Evolutionary conservation across 1,140 invertebrate species (phyloP).

Genomic region (Pentalonia nigronervosa): DNA sequence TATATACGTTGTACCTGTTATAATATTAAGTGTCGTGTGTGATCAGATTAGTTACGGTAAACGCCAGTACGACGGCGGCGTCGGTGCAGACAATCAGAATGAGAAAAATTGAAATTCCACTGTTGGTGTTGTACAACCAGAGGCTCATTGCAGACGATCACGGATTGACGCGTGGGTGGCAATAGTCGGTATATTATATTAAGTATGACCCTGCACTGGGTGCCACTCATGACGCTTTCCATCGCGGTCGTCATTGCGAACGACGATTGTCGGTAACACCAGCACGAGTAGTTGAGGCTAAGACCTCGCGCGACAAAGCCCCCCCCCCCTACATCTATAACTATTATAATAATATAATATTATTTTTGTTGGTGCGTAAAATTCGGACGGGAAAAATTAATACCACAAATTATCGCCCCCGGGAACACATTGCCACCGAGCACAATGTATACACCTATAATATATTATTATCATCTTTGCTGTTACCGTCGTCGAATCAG

Average conservation of each 20-base stretch:
- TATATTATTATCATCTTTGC: neutral
- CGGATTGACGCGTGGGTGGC: neutral
- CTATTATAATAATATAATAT: neutral
- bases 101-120: slow-evolving; percentile 49
- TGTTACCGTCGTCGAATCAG: neutral
- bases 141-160: neutral
- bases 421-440: neutral
- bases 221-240: neutral
- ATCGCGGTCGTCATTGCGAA: neutral
- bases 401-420: neutral
- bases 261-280: neutral
- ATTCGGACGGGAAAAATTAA: neutral
- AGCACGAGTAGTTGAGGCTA: neutral
- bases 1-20: neutral
- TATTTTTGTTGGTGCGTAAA: slow-evolving; percentile 9
- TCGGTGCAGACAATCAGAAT: slow-evolving; percentile 23
- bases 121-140: neutral
- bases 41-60: slow-evolving; percentile 51
- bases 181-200: neutral
- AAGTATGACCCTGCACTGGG: neutral
- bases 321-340: no score
- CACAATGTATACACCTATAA: neutral
- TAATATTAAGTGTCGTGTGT: slow-evolving; percentile 42
- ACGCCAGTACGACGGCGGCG: neutral
- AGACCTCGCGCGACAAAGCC: neutral